A percentile compares a stretch with the other conserved stretches of the same genome.
Conservation (phyloP, 2,113 vertebrate genomes). For the Anarhynchus alexandrinus region DNA sequence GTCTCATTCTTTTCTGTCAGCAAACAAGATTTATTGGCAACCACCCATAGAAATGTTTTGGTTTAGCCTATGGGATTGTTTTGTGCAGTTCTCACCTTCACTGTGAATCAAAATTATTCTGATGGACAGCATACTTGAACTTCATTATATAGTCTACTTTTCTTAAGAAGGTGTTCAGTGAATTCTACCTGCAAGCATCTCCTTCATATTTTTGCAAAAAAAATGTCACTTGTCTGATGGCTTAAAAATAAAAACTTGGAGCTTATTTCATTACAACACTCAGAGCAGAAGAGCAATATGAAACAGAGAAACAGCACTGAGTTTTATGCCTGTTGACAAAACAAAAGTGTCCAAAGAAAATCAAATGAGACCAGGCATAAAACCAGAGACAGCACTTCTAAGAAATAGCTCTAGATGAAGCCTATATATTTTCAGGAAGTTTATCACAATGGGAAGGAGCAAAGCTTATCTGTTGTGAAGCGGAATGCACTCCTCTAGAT, state of each 20-base stretch:
- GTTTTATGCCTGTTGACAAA: background rate
- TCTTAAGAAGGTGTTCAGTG: background rate
- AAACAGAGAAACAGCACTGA: background rate
- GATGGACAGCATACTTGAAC: background rate
- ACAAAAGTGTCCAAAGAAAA: background rate
- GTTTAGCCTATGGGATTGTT: constrained; percentile 25
- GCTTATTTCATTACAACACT: background rate
- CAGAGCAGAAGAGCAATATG: background rate
- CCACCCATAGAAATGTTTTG: constrained; percentile 5
- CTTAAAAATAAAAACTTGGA: background rate
- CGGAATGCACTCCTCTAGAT: background rate
- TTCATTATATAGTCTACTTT: background rate
- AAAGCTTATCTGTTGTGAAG: background rate
- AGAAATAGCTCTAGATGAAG: background rate
- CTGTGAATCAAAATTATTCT: constrained; percentile 16
- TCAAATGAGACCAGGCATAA: background rate
- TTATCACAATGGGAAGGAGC: background rate
- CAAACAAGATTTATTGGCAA: constrained; percentile 25
- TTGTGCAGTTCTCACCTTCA: constrained; percentile 14
- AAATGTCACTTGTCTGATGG: background rate
- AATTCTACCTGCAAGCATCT: background rate
- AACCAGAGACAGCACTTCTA: background rate
- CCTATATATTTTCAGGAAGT: background rate
- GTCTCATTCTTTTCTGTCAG: constrained; percentile 40
- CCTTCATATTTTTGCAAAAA: background rate